Evolutionary conservation across 2,113 vertebrate species (phyloP).

Genomic region (Herpetotheres cachinnans): DNA sequence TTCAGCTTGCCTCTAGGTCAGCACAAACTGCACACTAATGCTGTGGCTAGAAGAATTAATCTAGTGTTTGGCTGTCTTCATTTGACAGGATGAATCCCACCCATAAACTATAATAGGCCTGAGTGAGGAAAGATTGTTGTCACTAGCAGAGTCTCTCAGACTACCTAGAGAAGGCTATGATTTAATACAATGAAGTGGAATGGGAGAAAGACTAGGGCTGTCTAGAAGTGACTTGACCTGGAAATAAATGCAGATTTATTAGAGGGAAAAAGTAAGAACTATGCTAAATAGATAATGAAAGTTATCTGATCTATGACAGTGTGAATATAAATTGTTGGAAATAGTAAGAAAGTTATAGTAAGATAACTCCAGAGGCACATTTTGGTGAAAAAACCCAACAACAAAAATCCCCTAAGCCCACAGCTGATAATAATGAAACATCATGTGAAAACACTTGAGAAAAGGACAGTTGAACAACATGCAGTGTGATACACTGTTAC

Average conservation of each 20-base stretch:
- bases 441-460: neutral
- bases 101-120: neutral
- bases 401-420: neutral
- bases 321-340: neutral
- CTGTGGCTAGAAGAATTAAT: neutral
- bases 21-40: neutral
- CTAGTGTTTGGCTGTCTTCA: neutral
- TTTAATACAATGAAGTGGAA: neutral
- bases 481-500: neutral
- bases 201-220: neutral
- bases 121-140: neutral
- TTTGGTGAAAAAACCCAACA: neutral
- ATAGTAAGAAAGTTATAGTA: neutral
- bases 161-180: neutral
- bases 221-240: neutral
- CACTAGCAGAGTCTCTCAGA: neutral
- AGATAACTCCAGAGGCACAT: neutral
- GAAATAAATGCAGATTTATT: neutral
- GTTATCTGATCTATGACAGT: neutral
- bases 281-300: neutral
- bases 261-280: neutral
- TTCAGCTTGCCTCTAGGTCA: neutral
- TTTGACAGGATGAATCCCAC: neutral
- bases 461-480: neutral
- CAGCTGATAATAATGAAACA: neutral